phyloP scores from a whole-genome alignment of 2,888 invertebrate genomes.

The Epinotia nisella region DNA sequence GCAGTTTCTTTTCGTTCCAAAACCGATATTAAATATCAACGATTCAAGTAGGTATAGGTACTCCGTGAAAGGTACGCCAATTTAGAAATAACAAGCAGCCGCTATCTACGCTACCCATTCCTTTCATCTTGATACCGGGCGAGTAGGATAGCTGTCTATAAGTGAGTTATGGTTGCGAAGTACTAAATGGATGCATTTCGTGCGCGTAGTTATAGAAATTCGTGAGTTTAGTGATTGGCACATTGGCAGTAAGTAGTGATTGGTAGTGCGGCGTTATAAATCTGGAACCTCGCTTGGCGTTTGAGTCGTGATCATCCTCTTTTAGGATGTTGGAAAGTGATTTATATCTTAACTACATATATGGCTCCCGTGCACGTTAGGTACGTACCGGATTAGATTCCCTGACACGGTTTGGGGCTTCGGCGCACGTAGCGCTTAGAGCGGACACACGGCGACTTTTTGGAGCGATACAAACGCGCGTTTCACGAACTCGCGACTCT shows the following conservation, averaged over 20 bases:
- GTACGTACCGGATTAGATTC: too few species aligned
- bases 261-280: conserved; percentile 27
- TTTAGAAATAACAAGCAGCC: conserved; percentile 28
- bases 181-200: conserved; percentile 19
- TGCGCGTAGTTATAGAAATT: conserved; percentile 22
- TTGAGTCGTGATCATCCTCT: conserved; percentile 4
- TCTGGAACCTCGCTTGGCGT: conserved; percentile 18
- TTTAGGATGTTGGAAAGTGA: not conserved
- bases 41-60: not conserved
- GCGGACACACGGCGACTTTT: too few species aligned
- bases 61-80: conserved; percentile 29
- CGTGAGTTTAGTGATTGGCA: conserved; percentile 38
- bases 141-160: conserved; percentile 9
- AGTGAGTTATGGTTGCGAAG: conserved; percentile 24
- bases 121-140: conserved; percentile 16
- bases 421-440: too few species aligned
- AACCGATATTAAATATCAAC: conserved; percentile 26
- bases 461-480: too few species aligned
- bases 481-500: too few species aligned
- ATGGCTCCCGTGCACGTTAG: too few species aligned
- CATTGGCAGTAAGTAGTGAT: conserved; percentile 36
- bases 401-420: too few species aligned
- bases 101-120: conserved; percentile 8
- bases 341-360: too few species aligned
- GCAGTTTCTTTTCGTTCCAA: conserved; percentile 18